Conservation (phyloP, 1,140 invertebrate genomes). For the Melanaphis sacchari region DNA sequence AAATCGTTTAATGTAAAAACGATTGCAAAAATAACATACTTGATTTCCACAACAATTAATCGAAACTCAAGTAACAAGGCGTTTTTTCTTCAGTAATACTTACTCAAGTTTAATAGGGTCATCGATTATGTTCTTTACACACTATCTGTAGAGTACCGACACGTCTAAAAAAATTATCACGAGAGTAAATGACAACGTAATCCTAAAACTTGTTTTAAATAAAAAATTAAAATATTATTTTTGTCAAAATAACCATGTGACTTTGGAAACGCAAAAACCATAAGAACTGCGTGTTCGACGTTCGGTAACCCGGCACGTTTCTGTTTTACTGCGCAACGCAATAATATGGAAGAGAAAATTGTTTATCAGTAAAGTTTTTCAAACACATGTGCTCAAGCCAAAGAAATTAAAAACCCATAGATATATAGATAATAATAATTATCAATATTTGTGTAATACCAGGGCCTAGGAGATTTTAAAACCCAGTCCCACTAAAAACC, state of each 20-base stretch:
- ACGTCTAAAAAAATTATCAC: neutral
- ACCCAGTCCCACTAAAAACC: neutral
- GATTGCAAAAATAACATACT: neutral
- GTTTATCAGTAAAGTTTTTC: slow-evolving; percentile 19
- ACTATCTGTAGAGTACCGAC: neutral
- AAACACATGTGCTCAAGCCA: slow-evolving; percentile 10
- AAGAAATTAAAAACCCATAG: slow-evolving; percentile 24
- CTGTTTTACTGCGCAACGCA: slow-evolving; percentile 51
- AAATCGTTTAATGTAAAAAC: neutral
- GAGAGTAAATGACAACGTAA: too few species aligned
- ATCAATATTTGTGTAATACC: neutral
- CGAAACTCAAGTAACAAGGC: neutral
- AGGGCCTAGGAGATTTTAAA: neutral
- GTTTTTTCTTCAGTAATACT: neutral
- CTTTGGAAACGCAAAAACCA: slow-evolving; percentile 53
- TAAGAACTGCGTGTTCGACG: slow-evolving; percentile 50
- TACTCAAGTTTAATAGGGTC: neutral
- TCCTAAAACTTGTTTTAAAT: neutral
- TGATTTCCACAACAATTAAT: neutral
- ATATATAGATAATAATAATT: neutral
- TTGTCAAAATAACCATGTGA: slow-evolving; percentile 34
- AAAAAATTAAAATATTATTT: slow-evolving; percentile 19
- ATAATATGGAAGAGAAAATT: slow-evolving; percentile 53
- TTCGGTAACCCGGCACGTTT: slow-evolving; percentile 57
- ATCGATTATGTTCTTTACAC: neutral